Percentiles rank a stretch among this genome's conserved stretches.
Evolutionary conservation across 2,888 invertebrate species (phyloP).

Genomic region (Merodon equestris): DNA sequence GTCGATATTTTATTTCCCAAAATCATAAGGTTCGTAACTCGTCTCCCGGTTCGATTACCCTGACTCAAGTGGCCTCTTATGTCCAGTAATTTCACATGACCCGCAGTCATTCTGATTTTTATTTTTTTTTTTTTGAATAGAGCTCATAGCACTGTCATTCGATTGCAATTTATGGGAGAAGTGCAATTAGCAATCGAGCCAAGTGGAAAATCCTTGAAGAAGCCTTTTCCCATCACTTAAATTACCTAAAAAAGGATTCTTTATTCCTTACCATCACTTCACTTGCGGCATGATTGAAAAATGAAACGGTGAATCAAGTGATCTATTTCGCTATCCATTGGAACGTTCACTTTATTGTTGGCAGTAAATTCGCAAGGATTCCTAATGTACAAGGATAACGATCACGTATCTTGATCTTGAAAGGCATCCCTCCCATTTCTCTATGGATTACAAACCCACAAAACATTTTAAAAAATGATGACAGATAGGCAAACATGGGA

Average conservation of each 20-base stretch:
- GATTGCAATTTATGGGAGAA: conserved; percentile 29
- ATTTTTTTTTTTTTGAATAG: too few relatives aligned
- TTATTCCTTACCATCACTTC: conserved; percentile 21
- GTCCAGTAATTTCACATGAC: too few relatives aligned
- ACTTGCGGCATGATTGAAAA: conserved; percentile 43
- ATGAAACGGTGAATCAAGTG: conserved; percentile 60
- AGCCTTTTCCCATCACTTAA: conserved; percentile 24
- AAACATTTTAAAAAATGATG: conserved; percentile 47
- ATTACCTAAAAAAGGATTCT: conserved; percentile 14
- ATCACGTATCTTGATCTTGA: conserved; percentile 49
- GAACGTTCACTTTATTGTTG: conserved; percentile 31
- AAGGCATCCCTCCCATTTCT: conserved; percentile 8
- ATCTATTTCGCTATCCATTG: conserved; percentile 19
- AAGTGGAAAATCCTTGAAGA: conserved; percentile 19
- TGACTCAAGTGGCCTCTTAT: too few relatives aligned
- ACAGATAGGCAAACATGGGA: conserved; percentile 47
- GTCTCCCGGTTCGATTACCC: too few relatives aligned
- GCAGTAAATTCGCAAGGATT: too few relatives aligned
- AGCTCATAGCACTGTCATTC: background rate
- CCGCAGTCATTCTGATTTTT: too few relatives aligned
- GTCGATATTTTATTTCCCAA: too few relatives aligned
- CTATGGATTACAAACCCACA: conserved; percentile 64
- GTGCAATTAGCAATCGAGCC: conserved; percentile 29
- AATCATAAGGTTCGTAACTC: too few relatives aligned
- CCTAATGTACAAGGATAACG: conserved; percentile 23